A percentile compares a stretch with the other conserved stretches of the same genome.
These are phyloP conservation scores for Lepisosteus oculatus DNA, from an alignment of 2,113 vertebrate species.

Conservation along the genomic window DNA sequence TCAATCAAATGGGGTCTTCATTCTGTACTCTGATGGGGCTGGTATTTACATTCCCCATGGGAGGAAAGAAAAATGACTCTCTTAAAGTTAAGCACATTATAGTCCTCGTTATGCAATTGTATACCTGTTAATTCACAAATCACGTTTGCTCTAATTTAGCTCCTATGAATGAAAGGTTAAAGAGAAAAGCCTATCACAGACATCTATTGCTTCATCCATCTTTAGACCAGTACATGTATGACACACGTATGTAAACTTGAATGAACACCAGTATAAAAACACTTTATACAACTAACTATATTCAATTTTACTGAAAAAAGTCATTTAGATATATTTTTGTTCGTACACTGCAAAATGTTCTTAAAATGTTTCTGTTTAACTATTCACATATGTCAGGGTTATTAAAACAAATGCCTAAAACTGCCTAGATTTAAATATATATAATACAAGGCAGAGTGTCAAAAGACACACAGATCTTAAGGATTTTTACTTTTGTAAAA, in stretches of 20 bases:
- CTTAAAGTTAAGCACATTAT: no score
- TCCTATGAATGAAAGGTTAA: conserved; percentile 49
- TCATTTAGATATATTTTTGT: conserved; percentile 62
- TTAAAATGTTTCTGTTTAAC: conserved; percentile 48
- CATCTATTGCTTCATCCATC: conserved; percentile 74
- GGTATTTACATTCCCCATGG: no score
- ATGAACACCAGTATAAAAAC: conserved; percentile 55
- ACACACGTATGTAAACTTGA: conserved; percentile 70
- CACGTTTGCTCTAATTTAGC: conserved; percentile 38
- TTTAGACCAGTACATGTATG: conserved; percentile 58
- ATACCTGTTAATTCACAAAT: conserved; percentile 44
- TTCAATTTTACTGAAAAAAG: conserved; percentile 69
- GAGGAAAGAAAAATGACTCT: no score
- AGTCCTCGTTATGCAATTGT: conserved; percentile 11
- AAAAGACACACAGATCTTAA: not conserved
- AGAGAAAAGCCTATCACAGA: conserved; percentile 48
- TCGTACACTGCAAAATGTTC: conserved; percentile 77
- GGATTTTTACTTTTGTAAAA: conserved; percentile 19
- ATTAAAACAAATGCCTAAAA: conserved; percentile 55
- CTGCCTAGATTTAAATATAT: conserved; percentile 35
- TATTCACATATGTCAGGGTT: conserved; percentile 80
- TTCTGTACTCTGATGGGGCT: no score
- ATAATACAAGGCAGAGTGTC: conserved; percentile 32
- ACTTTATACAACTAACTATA: conserved; percentile 65
- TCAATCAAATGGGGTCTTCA: no score